Conservation (phyloP, 2,113 vertebrate genomes). For the Vimba vimba region DNA sequence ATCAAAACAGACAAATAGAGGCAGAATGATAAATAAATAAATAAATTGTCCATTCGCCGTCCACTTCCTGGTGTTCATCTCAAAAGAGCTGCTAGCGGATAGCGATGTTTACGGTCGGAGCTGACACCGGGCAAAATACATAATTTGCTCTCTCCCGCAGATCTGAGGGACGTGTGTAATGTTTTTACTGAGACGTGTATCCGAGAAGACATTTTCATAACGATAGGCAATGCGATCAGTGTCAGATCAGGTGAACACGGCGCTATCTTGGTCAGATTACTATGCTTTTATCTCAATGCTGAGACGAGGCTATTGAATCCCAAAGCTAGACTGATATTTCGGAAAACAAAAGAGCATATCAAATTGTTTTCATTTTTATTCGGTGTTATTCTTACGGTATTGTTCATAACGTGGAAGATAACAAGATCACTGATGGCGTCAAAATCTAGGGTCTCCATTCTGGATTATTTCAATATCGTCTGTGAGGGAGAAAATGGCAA, state of each 20-base stretch:
- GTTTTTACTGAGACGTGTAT: background rate
- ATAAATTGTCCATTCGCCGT: conserved; percentile 6
- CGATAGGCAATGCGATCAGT: conserved; percentile 1
- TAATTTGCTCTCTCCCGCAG: background rate
- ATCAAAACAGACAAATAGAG: background rate
- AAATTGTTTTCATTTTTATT: conserved; percentile 51
- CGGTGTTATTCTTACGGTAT: background rate
- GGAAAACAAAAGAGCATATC: conserved; percentile 24
- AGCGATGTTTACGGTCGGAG: conserved; percentile 33
- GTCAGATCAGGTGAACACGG: conserved; percentile 8
- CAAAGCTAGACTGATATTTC: background rate
- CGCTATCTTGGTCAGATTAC: conserved; percentile 18
- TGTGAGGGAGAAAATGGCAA: conserved; percentile 84
- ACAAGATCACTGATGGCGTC: conserved; percentile 76
- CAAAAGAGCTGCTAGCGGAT: background rate
- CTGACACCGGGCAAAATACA: background rate
- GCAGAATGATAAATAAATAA: conserved; percentile 14
- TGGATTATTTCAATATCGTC: conserved; percentile 84
- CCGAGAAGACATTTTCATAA: background rate
- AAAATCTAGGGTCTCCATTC: conserved; percentile 78
- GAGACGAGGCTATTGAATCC: background rate
- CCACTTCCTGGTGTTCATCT: conserved; percentile 51
- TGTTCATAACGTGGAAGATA: conserved; percentile 38
- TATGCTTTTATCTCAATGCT: conserved; percentile 34
- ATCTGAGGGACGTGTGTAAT: background rate